These are phyloP conservation scores for Anadara kagoshimensis DNA, from an alignment of 1,140 invertebrate species.

Conservation along the genomic window DNA sequence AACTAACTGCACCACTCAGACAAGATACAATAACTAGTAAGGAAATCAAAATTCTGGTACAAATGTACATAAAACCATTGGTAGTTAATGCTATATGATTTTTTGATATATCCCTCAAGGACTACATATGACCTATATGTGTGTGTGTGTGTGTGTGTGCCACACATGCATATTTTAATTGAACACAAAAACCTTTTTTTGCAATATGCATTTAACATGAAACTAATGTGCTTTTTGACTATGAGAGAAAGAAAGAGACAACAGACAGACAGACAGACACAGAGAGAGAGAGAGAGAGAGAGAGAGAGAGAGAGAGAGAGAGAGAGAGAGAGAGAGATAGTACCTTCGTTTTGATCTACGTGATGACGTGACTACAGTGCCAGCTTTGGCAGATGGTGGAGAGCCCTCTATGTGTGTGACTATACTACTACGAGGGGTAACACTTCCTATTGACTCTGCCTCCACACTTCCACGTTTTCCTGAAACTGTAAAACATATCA, in stretches of 20 bases:
- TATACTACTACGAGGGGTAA: constrained; percentile 67
- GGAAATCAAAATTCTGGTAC: no score
- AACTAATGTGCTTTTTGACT: neutral
- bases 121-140: no score
- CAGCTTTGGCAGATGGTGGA: constrained; percentile 75
- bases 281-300: constrained; percentile 7
- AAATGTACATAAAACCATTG: no score
- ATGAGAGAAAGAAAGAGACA: neutral
- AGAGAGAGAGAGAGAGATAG: neutral
- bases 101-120: no score
- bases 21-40: no score
- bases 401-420: constrained; percentile 68
- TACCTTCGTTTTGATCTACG: constrained; percentile 91
- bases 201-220: neutral
- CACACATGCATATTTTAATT: no score
- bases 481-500: constrained; percentile 50
- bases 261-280: neutral
- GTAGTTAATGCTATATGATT: no score
- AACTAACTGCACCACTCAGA: no score
- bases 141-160: no score
- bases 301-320: neutral
- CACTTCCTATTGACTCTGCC: constrained; percentile 51
- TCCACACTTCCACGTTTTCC: constrained; percentile 66
- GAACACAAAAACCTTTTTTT: no score
- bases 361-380: constrained; percentile 94